Conservation (phyloP, 2,113 vertebrate genomes). For the Macaca fascicularis region T2T-MFA8v1.1 NC_088394.1:27014501-27015000, state of each 20-base stretch:
- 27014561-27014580: too few species aligned
- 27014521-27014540: too few species aligned
- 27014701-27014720: not conserved
- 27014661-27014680: too few species aligned
- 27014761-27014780: not conserved
- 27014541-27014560: too few species aligned
- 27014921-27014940: too few species aligned
- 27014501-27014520: too few species aligned
- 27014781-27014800: not conserved
- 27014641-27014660: too few species aligned
- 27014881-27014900: not conserved
- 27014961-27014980: not conserved
- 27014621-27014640: too few species aligned
- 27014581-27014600: too few species aligned
- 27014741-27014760: not conserved
- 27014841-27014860: not conserved
- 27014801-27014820: not conserved
- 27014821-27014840: not conserved
- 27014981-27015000: not conserved
- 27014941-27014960: not conserved
- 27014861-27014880: not conserved
- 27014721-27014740: not conserved
- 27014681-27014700: too few species aligned
- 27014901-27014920: not conserved
- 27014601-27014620: too few species aligned